Evolutionary conservation across 1,140 invertebrate species (phyloP).

Genomic region (Drosophila novamexicana): DNA sequence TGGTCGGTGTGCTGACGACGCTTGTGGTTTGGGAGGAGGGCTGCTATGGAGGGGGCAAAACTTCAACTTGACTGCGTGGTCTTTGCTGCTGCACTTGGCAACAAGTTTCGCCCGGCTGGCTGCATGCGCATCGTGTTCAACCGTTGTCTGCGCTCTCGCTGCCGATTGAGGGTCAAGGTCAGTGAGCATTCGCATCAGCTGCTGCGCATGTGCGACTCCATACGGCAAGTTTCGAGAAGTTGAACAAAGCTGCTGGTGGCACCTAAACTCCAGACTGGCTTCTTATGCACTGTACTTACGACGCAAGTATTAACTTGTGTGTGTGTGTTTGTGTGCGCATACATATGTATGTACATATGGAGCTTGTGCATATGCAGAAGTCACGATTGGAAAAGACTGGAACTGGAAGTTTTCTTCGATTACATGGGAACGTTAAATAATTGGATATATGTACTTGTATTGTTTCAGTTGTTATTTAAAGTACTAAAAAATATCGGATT

Average conservation of each 20-base stretch:
- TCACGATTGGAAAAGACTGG: slow-evolving; percentile 16
- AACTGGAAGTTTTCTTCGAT: slow-evolving; percentile 24
- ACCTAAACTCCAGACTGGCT: slow-evolving; percentile 13
- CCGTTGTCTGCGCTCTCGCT: slow-evolving; percentile 33
- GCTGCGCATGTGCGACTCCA: slow-evolving; percentile 69
- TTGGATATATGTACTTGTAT: background rate
- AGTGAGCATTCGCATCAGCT: slow-evolving; percentile 72
- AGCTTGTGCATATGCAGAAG: slow-evolving; percentile 8
- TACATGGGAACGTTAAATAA: background rate
- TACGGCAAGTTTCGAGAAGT: slow-evolving; percentile 30
- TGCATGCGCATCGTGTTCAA: slow-evolving; percentile 34
- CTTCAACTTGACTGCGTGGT: slow-evolving; percentile 60
- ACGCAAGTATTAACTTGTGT: background rate
- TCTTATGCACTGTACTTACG: slow-evolving; percentile 9
- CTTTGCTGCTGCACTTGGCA: slow-evolving; percentile 69
- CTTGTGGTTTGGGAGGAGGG: slow-evolving; percentile 20
- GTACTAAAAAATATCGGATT: background rate
- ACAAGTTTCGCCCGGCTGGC: slow-evolving; percentile 55
- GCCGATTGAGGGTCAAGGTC: slow-evolving; percentile 79
- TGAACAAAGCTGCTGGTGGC: slow-evolving; percentile 28
- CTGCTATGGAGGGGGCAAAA: slow-evolving; percentile 27
- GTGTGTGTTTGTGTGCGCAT: background rate
- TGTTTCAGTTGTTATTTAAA: background rate
- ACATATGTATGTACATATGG: background rate
- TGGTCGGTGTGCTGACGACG: slow-evolving; percentile 14